Percentiles rank a stretch among this genome's conserved stretches.
Evolutionary conservation across 2,113 vertebrate species (phyloP).

Genomic region (Hydrolagus affinis): DNA sequence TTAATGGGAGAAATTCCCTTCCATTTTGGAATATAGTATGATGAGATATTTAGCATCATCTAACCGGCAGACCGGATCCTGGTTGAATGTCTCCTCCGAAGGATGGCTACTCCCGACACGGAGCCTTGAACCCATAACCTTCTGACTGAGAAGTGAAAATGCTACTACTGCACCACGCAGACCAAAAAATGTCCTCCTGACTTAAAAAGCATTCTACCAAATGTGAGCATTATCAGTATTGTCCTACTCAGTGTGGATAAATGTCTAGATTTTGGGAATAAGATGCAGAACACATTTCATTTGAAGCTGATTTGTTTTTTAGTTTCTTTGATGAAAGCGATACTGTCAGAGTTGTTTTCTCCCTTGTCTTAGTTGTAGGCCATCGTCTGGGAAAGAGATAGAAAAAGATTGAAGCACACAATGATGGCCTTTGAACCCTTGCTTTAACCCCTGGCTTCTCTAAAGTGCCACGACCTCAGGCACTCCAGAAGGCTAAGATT

Average conservation of each 20-base stretch:
- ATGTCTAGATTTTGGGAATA: not conserved
- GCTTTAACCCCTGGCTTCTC: too few species aligned
- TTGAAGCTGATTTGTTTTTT: slow-evolving; percentile 15
- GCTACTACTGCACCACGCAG: not conserved
- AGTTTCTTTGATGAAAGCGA: not conserved
- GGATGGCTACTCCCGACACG: not conserved
- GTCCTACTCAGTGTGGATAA: too few species aligned
- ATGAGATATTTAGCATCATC: not conserved
- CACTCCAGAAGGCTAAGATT: too few species aligned
- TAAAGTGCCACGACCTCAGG: too few species aligned
- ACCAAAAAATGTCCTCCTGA: not conserved
- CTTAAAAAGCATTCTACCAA: not conserved
- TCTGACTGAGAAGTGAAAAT: not conserved
- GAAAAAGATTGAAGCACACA: not conserved
- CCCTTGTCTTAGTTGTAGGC: not conserved
- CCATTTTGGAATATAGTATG: not conserved
- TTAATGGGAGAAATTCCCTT: not conserved
- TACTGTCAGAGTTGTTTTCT: not conserved
- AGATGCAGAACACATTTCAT: not conserved
- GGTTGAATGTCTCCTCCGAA: not conserved
- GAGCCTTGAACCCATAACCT: not conserved
- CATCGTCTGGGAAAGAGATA: not conserved
- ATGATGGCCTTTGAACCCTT: too few species aligned
- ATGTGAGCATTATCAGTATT: not conserved
- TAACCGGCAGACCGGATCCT: not conserved